A percentile compares a stretch with the other conserved stretches of the same genome.
Evolutionary conservation across 1,140 invertebrate genomes (phyloP).

Genomic region (Polypedilum pembai): DNA sequence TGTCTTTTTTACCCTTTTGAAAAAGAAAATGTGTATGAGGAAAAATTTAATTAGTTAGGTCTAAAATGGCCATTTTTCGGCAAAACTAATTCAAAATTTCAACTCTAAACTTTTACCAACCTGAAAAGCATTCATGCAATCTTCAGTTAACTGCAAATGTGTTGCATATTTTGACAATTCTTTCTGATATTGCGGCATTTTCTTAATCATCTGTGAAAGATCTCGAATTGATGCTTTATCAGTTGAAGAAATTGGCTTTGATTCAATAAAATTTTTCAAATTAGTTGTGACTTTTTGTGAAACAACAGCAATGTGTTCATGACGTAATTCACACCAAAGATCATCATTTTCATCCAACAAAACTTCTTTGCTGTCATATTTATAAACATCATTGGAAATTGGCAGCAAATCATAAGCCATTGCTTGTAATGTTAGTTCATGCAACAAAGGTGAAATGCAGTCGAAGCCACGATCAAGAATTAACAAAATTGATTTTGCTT

Average conservation of each 20-base stretch:
- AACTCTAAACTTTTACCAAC: slow-evolving; percentile 23
- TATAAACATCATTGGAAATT: slow-evolving; percentile 99
- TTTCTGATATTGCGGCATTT: slow-evolving; percentile 99
- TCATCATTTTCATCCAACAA: slow-evolving; percentile 99
- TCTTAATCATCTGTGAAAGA: slow-evolving; percentile 98
- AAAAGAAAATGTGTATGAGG: no score
- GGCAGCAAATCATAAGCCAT: slow-evolving; percentile 99
- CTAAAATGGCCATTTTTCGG: no score
- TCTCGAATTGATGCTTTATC: slow-evolving; percentile 96
- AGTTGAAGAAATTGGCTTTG: slow-evolving; percentile 74
- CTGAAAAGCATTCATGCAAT: slow-evolving; percentile 96
- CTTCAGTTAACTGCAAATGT: slow-evolving; percentile 95
- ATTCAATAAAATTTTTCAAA: slow-evolving; percentile 87
- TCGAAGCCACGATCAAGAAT: slow-evolving; percentile 99
- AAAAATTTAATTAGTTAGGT: no score
- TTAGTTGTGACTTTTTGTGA: slow-evolving; percentile 84
- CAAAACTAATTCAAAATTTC: no score
- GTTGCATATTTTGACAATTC: slow-evolving; percentile 98
- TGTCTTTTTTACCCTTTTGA: slow-evolving; percentile 81
- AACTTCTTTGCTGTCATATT: slow-evolving; percentile 83
- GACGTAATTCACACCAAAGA: slow-evolving; percentile 93
- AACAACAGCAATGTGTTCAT: slow-evolving; percentile 99
- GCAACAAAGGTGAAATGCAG: slow-evolving; percentile 91
- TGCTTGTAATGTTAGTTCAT: slow-evolving; percentile 97
- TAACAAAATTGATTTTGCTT: slow-evolving; percentile 89